These are phyloP conservation scores for Sinocyclocheilus grahami DNA, from an alignment of 2,113 vertebrate genomes.

Conservation along the genomic window DNA sequence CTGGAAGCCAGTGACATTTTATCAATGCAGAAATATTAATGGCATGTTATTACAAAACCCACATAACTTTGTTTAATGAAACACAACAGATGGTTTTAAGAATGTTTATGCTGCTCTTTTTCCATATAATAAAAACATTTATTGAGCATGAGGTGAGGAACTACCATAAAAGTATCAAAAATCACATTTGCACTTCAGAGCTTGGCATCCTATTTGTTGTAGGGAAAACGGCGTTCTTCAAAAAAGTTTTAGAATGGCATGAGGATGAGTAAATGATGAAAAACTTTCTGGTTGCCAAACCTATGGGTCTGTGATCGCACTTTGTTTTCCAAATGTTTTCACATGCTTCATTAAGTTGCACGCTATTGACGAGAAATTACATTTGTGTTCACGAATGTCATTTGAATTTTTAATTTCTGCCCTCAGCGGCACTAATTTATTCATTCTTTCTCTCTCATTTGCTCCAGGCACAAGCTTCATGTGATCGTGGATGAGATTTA, in stretches of 20 bases:
- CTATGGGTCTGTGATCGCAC: not conserved
- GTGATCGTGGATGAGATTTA: conserved; percentile 93
- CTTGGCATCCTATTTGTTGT: not conserved
- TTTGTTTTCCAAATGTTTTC: conserved; percentile 23
- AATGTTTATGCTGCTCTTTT: not conserved
- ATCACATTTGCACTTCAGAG: not conserved
- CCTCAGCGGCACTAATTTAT: conserved; percentile 1
- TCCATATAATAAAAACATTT: not conserved
- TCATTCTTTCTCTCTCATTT: conserved; percentile 26
- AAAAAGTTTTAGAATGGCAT: not conserved
- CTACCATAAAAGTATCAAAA: too few relatives aligned
- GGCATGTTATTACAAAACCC: not conserved
- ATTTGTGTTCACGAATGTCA: conserved; percentile 31
- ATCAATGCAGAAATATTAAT: not conserved
- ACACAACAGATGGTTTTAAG: not conserved
- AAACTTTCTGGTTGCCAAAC: not conserved
- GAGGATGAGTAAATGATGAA: not conserved
- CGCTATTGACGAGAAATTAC: conserved; percentile 28
- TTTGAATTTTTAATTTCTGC: conserved; percentile 20
- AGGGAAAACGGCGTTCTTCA: not conserved
- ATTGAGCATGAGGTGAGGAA: not conserved
- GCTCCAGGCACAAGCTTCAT: conserved; percentile 84
- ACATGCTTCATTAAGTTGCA: conserved; percentile 35
- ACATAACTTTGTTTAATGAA: not conserved
- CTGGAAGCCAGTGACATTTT: not conserved